These are phyloP conservation scores for Antedon mediterranea DNA, from an alignment of 53 echinoderm and acorn worm species.

Conservation along the genomic window DNA sequence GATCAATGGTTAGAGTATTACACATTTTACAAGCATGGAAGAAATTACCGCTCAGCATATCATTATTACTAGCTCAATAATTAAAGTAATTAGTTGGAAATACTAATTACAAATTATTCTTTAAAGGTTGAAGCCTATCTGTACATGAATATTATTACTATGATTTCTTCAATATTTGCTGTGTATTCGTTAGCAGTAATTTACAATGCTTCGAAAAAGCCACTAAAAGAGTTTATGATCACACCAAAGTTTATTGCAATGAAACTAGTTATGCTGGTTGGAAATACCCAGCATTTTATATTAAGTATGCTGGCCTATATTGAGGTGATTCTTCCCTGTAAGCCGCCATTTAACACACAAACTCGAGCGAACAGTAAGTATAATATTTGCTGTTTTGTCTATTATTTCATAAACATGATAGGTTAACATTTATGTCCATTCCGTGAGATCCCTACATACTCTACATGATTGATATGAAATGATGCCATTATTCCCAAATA, in stretches of 20 bases:
- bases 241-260: constrained; percentile 29
- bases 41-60: too few species aligned
- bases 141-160: constrained; percentile 31
- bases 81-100: too few species aligned
- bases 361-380: neutral
- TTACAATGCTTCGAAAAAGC: constrained; percentile 35
- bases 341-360: neutral
- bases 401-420: too few species aligned
- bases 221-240: constrained; percentile 20
- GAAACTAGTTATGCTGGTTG: constrained; percentile 27
- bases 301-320: neutral
- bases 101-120: too few species aligned
- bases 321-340: neutral
- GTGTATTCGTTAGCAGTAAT: constrained; percentile 59
- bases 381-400: too few species aligned
- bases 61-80: too few species aligned
- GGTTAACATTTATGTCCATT: too few species aligned
- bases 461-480: too few species aligned
- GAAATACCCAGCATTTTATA: neutral
- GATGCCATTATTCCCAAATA: too few species aligned
- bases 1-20: too few species aligned
- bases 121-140: constrained; percentile 35
- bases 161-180: constrained; percentile 38
- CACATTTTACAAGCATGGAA: too few species aligned
- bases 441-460: too few species aligned